Base-by-base conservation (phyloP, 37 sponge, comb jelly and placozoan species). In the Aplysina aerophoba region DNA sequence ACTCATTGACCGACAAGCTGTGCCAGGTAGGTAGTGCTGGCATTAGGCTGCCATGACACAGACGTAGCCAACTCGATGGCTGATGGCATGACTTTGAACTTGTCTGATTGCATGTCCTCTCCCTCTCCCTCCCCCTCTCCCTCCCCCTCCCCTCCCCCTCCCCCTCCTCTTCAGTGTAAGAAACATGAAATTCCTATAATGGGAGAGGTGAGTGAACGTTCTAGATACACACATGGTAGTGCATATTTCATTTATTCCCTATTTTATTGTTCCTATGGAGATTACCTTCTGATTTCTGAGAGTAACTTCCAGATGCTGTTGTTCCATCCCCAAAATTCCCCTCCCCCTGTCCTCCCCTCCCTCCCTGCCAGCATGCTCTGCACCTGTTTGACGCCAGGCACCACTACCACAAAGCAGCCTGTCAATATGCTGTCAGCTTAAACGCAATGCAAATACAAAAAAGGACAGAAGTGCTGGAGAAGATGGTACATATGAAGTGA, bases 391-490 rank as follows among this genome's bases (percentile, higher is more conserved):
- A 93, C 33, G 81, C 73, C 33, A 81, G 90, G 19, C 56, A 64
- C 60, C 63, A 87, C 34, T 81, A 89, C 0, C 93, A 93, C 60
- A 83, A 87, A 28, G 82, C 79, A 0, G 53, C 92, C n/a, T 94
- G 95, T 83, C 31, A 65, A 15, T 94, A 91, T 73, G 67, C 79
- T 38, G 15, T 86, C 53, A 93, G 86, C 33, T 80, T 91, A 24
- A 94, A 92, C 58, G 12, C 8, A 6, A 67, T 94, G 31, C 95
- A 94, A 24, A 54, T 83, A 14, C 91, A 87, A 78, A 94, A 64
- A 44, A 59, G 68, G 4, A 84, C 89, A 73, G 87, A 94, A 61
- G 89, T 91, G 75, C 81, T 94, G 36, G 85, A 94, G 55, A 89
- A 64, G 79, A 6, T 94, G 58, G 95, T 94, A 78, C 57, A 82